Percentiles rank a stretch among this genome's conserved stretches.
Evolutionary conservation across 2,113 vertebrate species (phyloP).

Genomic region (Apodemus speciosus): DNA sequence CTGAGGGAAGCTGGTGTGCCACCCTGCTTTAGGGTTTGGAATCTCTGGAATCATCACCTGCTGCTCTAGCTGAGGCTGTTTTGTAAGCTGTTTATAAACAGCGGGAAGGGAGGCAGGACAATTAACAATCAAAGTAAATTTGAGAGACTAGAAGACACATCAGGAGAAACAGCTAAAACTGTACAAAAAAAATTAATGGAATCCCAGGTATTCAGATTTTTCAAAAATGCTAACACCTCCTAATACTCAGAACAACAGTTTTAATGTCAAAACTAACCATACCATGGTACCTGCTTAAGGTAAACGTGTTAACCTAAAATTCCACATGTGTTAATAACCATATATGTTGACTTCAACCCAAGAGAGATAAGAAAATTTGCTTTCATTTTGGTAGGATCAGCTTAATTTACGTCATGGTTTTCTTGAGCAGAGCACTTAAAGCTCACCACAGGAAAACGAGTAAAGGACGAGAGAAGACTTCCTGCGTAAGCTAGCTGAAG

Average conservation of each 20-base stretch:
- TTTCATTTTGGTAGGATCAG: neutral
- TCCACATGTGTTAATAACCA: neutral
- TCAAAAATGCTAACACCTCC: neutral
- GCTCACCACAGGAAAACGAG: neutral
- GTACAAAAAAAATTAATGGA: neutral
- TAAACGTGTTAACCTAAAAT: neutral
- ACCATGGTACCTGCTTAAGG: neutral
- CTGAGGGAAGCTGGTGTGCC: neutral
- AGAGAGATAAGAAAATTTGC: neutral
- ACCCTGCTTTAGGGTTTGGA: too few species aligned
- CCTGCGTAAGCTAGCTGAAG: neutral
- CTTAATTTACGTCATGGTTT: constrained; percentile 5
- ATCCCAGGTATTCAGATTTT: neutral
- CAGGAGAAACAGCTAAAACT: neutral
- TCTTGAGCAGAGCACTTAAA: neutral
- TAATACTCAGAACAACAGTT: neutral
- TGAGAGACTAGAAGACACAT: neutral
- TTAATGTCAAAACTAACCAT: neutral
- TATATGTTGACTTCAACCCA: neutral
- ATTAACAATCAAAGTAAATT: constrained; percentile 11
- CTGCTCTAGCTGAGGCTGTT: neutral
- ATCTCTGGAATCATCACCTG: neutral
- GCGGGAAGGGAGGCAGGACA: neutral
- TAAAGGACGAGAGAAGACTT: neutral
- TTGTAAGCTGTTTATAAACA: neutral